A percentile compares a stretch with the other conserved stretches of the same genome.
Evolutionary conservation across 2,797 vertebrate genomes (phyloP).

Genomic region (Myotis pilosus): DNA sequence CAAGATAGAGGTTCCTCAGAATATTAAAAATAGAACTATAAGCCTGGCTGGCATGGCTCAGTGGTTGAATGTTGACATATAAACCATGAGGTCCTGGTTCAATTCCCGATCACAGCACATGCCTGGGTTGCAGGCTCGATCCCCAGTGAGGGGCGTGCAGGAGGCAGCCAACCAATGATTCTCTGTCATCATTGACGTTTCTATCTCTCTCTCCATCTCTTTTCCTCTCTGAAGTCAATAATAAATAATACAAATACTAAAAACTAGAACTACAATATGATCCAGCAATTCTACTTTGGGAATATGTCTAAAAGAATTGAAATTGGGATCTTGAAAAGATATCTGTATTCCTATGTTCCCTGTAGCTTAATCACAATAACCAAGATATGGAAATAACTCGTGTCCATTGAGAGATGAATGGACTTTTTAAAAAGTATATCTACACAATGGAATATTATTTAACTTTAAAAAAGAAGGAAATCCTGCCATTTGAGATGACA

Average conservation of each 20-base stretch:
- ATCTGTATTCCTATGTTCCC: background rate
- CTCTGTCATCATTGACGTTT: too few species aligned
- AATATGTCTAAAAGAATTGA: background rate
- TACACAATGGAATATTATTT: background rate
- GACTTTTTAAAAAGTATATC: background rate
- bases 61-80: too few species aligned
- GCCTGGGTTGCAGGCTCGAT: too few species aligned
- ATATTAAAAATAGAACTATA: too few species aligned
- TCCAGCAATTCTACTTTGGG: background rate
- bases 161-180: too few species aligned
- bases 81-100: too few species aligned
- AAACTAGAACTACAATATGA: background rate
- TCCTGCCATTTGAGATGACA: background rate
- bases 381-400: background rate
- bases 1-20: too few species aligned
- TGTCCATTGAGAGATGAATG: background rate
- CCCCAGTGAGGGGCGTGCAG: too few species aligned
- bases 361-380: background rate
- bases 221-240: too few species aligned
- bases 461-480: background rate
- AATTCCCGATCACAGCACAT: too few species aligned
- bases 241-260: background rate
- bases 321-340: background rate
- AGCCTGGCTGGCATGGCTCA: too few species aligned
- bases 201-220: too few species aligned